Conservation (phyloP, 2,888 invertebrate genomes). For the Drosophila anomelani region DNA sequence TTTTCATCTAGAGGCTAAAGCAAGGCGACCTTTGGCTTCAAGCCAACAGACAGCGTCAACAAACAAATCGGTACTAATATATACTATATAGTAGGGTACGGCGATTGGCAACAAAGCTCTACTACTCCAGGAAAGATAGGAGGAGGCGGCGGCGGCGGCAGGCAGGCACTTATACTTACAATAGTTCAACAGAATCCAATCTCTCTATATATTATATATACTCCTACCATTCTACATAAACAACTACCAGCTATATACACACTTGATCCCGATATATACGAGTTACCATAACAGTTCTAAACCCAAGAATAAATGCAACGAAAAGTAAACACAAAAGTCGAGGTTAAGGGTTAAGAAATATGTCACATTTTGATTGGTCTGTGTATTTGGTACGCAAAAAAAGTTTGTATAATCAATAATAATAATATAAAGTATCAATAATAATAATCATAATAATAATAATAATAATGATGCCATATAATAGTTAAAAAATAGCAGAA, state of each 20-base stretch:
- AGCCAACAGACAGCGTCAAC: constrained; percentile 61
- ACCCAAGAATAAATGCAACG: background rate
- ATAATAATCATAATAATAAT: constrained; percentile 29
- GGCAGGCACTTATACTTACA: constrained; percentile 59
- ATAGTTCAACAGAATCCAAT: constrained; percentile 38
- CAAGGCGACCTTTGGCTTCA: constrained; percentile 50
- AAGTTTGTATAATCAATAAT: constrained; percentile 59
- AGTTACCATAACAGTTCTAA: background rate
- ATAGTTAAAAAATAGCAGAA: constrained; percentile 42
- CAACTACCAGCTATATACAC: constrained; percentile 31
- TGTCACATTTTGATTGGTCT: constrained; percentile 66
- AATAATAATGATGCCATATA: constrained; percentile 38
- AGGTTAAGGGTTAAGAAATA: constrained; percentile 39
- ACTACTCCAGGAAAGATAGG: constrained; percentile 7
- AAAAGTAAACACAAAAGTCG: background rate
- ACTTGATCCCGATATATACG: constrained; percentile 8
- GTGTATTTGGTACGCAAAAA: constrained; percentile 77
- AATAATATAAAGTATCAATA: constrained; percentile 17
- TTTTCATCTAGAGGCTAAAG: constrained; percentile 13
- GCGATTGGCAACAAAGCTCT: constrained; percentile 44
- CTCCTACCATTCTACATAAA: background rate
- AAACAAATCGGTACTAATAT: constrained; percentile 37
- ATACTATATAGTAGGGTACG: background rate
- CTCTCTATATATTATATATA: constrained; percentile 11
- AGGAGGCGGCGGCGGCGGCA: constrained; percentile 6